These are phyloP conservation scores for Stenurella melanura DNA, from an alignment of 2,888 invertebrate species.

Conservation along the genomic window DNA sequence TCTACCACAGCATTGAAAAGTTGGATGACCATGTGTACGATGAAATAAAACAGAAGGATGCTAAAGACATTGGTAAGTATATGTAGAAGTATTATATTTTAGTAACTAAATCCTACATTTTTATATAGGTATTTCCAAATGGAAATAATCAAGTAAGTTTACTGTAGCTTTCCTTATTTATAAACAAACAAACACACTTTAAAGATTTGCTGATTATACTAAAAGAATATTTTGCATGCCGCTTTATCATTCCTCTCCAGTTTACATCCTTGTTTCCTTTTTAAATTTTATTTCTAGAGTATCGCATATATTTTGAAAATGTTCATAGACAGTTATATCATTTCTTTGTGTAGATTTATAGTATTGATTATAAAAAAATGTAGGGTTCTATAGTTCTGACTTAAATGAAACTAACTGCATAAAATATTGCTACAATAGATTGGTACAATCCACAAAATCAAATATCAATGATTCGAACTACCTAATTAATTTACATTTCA, in stretches of 20 bases:
- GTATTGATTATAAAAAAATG: too few relatives aligned
- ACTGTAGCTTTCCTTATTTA: conserved; percentile 34
- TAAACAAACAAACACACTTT: not conserved
- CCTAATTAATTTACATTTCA: too few relatives aligned
- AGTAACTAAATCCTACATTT: conserved; percentile 33
- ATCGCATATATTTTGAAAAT: not conserved
- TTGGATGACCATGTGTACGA: conserved; percentile 88
- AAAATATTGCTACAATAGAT: too few relatives aligned
- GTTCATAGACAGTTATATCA: too few relatives aligned
- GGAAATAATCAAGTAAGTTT: conserved; percentile 58
- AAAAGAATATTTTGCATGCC: not conserved
- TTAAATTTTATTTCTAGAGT: not conserved
- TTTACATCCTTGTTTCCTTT: not conserved
- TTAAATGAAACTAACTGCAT: too few relatives aligned
- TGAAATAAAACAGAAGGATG: conserved; percentile 90
- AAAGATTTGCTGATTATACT: not conserved
- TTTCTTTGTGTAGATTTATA: too few relatives aligned
- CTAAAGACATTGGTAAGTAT: conserved; percentile 78
- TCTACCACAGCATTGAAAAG: conserved; percentile 88
- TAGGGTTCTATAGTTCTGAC: too few relatives aligned
- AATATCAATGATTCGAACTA: too few relatives aligned
- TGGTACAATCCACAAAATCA: too few relatives aligned
- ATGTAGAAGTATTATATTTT: conserved; percentile 1
- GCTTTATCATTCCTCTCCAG: not conserved
- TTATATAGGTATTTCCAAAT: conserved; percentile 56